Percentiles rank a stretch among this genome's conserved stretches.
Conservation (phyloP, 2,888 invertebrate species). For the Muscina levida region DNA sequence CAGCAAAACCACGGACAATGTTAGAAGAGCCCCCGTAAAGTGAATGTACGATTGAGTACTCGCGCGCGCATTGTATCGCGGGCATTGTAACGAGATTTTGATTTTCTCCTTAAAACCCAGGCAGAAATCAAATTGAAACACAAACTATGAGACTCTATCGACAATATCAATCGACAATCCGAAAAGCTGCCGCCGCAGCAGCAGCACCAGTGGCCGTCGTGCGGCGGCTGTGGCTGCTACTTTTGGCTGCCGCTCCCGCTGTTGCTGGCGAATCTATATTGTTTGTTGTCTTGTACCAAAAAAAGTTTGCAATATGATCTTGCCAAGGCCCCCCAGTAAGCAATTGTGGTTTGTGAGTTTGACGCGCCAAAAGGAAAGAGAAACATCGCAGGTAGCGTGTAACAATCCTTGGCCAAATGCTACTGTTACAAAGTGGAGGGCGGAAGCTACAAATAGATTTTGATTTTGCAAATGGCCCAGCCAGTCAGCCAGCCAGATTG, state of each 20-base stretch:
- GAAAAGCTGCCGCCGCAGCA: slow-evolving; percentile 37
- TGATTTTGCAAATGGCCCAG: slow-evolving; percentile 19
- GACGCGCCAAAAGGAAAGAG: slow-evolving; percentile 19
- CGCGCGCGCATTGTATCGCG: not conserved
- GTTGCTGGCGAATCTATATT: slow-evolving; percentile 12
- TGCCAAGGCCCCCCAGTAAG: slow-evolving; percentile 61
- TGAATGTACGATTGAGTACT: not conserved
- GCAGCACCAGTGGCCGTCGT: no score
- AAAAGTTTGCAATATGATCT: slow-evolving; percentile 48
- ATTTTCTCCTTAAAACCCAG: slow-evolving; percentile 16
- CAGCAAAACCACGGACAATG: slow-evolving; percentile 23
- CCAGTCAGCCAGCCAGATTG: slow-evolving; percentile 9
- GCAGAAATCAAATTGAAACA: slow-evolving; percentile 44
- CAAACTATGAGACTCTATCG: slow-evolving; percentile 37
- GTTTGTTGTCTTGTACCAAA: not conserved
- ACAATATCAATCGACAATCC: slow-evolving; percentile 27
- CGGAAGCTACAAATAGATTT: slow-evolving; percentile 61
- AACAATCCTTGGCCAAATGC: slow-evolving; percentile 49
- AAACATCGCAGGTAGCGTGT: slow-evolving; percentile 54
- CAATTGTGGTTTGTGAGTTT: slow-evolving; percentile 54
- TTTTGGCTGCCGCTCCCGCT: slow-evolving; percentile 12
- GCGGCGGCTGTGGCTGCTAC: not conserved
- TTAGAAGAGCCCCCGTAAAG: slow-evolving; percentile 11
- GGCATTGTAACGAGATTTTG: slow-evolving; percentile 29
- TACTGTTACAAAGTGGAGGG: slow-evolving; percentile 56